Base-by-base conservation (phyloP, 2,113 vertebrate species). In the Spermophilus dauricus region DNA sequence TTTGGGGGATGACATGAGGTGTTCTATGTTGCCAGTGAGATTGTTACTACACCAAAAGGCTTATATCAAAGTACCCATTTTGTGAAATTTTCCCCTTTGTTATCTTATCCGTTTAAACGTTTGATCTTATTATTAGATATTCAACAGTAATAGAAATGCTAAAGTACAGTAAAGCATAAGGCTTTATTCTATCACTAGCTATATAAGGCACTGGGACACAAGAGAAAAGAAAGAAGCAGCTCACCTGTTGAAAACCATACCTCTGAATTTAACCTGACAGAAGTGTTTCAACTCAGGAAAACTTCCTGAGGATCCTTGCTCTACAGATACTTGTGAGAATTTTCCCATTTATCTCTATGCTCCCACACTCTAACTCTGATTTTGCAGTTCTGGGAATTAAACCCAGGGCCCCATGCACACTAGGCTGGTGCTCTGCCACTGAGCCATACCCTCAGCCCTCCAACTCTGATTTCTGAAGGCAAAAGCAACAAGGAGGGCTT, bases 381-480 rank as follows among this genome's bases (percentile, higher is more conserved):
- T 45, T 45, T 63, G 61, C 8, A 63, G 26, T 63, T 63, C 61
- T n/a, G 67, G 32, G 34, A n/a, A n/a, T 70, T 17, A n/a, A 70
- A n/a, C 16, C 34, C 34, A 70, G 67, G 32, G 34, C 7, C 32
- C 34, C 67, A 69, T 34, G 32, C 67, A 70, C 32, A 5, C 16
- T n/a, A 70, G 34, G 67, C 34, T 12, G 14, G 67, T 17, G 34
- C 67, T 70, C 32, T 70, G 17, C 17, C 34, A 18, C 67, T 70
- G 32, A n/a, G 34, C 67, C 34, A 70, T 17, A 34, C 17, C 12
- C 32, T 34, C 67, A 70, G 67, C 12, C 67, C 6, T 39, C 39
- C 88, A 45, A 67, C n/a, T 70, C 63, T 34, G 81, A n/a, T 48
- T 89, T 95, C 65, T 95, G 70, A 87, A 96, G 42, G 65, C 13